Percentiles rank a stretch among this genome's conserved stretches.
phyloP scores from a whole-genome alignment of 1,140 invertebrate species.

The Hypothenemus hampei region DNA sequence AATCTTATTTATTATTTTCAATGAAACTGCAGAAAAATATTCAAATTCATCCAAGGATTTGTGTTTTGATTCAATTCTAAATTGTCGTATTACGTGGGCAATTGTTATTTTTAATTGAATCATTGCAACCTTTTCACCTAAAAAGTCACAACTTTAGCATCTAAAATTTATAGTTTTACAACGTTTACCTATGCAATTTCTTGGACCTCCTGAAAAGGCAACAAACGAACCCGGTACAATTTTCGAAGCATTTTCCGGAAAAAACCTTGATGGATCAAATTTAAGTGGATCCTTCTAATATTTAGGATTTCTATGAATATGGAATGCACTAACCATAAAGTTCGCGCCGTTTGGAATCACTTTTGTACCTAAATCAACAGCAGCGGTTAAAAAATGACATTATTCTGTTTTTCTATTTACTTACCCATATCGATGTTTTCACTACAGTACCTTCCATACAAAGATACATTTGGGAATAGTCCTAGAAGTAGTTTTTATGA shows the following conservation, averaged over 20 bases:
- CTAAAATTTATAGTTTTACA: background rate
- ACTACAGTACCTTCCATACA: background rate
- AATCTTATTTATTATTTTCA: background rate
- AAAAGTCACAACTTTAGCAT: no score
- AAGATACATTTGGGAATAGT: background rate
- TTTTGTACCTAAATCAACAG: constrained; percentile 2
- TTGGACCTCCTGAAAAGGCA: constrained; percentile 59
- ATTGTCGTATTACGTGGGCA: background rate
- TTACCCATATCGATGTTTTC: constrained; percentile 7
- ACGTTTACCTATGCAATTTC: constrained; percentile 57
- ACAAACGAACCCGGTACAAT: constrained; percentile 53
- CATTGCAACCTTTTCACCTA: background rate
- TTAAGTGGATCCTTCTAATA: constrained; percentile 50
- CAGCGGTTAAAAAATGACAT: no score
- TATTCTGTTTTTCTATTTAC: no score
- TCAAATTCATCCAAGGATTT: no score
- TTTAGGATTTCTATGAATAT: constrained; percentile 14
- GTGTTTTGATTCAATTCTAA: background rate
- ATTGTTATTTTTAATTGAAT: background rate
- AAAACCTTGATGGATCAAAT: constrained; percentile 67
- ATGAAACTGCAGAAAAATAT: background rate
- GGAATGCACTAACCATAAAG: background rate
- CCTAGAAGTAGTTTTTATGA: background rate
- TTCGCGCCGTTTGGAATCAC: constrained; percentile 4
- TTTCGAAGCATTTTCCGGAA: constrained; percentile 48